Conservation (phyloP, 2,797 vertebrate genomes). For the Danio aesculapii region DNA sequence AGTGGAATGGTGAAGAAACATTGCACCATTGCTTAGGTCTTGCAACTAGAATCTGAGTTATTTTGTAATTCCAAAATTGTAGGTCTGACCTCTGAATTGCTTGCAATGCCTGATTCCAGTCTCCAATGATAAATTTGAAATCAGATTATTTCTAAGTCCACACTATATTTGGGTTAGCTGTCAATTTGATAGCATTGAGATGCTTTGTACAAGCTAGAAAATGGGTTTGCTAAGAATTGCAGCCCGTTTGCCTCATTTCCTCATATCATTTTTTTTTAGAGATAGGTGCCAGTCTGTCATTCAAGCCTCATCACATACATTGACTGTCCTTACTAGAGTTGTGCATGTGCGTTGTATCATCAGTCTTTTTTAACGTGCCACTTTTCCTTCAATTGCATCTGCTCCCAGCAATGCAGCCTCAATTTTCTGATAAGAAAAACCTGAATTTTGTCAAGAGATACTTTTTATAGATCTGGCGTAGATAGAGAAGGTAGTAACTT, state of each 20-base stretch:
- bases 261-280: constrained; percentile 26
- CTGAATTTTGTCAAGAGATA: constrained; percentile 78
- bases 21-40: background rate
- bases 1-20: background rate
- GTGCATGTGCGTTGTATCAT: constrained; percentile 38
- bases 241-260: constrained; percentile 2
- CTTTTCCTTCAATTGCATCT: constrained; percentile 60
- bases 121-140: background rate
- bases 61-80: background rate
- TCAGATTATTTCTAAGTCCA: background rate
- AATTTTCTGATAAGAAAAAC: constrained; percentile 83
- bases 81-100: background rate
- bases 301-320: constrained; percentile 41
- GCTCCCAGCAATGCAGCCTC: constrained; percentile 75
- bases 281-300: constrained; percentile 37
- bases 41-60: background rate
- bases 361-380: constrained; percentile 72
- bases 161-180: background rate
- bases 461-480: constrained; percentile 77
- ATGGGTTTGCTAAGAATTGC: background rate
- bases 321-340: constrained; percentile 36
- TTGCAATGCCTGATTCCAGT: background rate
- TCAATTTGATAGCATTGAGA: background rate
- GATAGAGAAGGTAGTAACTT: constrained; percentile 72
- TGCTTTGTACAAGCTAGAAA: background rate